Evolutionary conservation across 2,113 vertebrate genomes (phyloP).

Genomic region (Eira barbara): DNA sequence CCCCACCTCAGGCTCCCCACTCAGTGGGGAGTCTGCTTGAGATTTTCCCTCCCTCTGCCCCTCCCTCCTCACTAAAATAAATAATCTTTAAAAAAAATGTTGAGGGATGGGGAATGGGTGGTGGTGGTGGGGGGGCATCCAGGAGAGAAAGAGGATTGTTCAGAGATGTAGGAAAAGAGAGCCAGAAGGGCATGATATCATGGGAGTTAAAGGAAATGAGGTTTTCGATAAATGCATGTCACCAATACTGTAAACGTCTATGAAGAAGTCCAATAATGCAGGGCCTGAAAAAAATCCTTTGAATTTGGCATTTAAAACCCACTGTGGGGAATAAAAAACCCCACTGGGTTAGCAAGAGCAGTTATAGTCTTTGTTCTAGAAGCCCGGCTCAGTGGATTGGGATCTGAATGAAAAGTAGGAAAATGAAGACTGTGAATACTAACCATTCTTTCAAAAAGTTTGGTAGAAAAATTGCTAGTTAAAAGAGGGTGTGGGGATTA

Average conservation of each 20-base stretch:
- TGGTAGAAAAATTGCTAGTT: not conserved
- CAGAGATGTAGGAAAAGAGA: not conserved
- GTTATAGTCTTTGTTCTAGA: not conserved
- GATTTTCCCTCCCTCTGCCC: not conserved
- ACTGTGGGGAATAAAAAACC: not conserved
- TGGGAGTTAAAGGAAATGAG: not conserved
- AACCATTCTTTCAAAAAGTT: not conserved
- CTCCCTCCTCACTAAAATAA: not conserved
- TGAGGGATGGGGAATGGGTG: not conserved
- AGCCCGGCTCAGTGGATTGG: not conserved
- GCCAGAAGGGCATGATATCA: not conserved
- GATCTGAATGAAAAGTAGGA: not conserved
- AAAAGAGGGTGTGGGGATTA: not conserved
- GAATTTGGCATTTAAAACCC: not conserved
- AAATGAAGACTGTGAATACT: not conserved
- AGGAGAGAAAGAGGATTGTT: not conserved
- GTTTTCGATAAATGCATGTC: not conserved
- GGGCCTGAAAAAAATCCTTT: not conserved
- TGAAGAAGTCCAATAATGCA: not conserved
- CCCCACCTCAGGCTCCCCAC: not conserved
- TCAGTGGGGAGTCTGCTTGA: not conserved
- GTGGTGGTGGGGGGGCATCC: not conserved
- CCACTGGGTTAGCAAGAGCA: not conserved
- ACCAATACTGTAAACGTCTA: not conserved
- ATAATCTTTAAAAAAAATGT: not conserved